These are phyloP conservation scores for Danio aesculapii DNA, from an alignment of 2,797 vertebrate species.

Conservation along the genomic window DNA sequence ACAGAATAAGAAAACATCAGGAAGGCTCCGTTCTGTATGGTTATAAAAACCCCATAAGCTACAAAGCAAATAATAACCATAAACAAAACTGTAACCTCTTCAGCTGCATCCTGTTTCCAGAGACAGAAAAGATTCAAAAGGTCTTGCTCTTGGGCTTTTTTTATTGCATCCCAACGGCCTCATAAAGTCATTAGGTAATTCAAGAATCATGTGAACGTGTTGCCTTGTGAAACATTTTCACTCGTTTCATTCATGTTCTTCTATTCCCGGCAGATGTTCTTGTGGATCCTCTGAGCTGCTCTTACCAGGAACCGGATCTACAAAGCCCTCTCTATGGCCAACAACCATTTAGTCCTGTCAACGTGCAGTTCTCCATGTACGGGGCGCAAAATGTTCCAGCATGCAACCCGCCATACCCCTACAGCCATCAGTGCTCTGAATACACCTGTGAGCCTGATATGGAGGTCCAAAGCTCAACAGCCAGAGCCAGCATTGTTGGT, in stretches of 20 bases:
- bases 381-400: slow-evolving; percentile 78
- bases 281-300: slow-evolving; percentile 87
- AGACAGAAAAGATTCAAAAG: slow-evolving; percentile 67
- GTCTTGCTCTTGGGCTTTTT: slow-evolving; percentile 60
- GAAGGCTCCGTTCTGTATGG: slow-evolving; percentile 51
- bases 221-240: slow-evolving; percentile 57
- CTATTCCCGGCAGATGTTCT: slow-evolving; percentile 82
- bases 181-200: slow-evolving; percentile 66
- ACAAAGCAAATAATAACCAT: slow-evolving; percentile 55
- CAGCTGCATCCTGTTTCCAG: slow-evolving; percentile 83
- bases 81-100: slow-evolving; percentile 66
- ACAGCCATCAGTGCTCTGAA: slow-evolving; percentile 78
- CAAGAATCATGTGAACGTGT: slow-evolving; percentile 63
- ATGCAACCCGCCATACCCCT: slow-evolving; percentile 79
- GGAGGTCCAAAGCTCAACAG: slow-evolving; percentile 55
- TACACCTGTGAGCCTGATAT: slow-evolving; percentile 76
- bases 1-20: slow-evolving; percentile 18
- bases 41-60: slow-evolving; percentile 54
- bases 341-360: slow-evolving; percentile 79
- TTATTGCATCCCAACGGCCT: slow-evolving; percentile 69
- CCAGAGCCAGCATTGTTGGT: slow-evolving; percentile 65
- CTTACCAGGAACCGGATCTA: slow-evolving; percentile 86
- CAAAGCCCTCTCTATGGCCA: slow-evolving; percentile 86
- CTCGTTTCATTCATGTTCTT: slow-evolving; percentile 28
- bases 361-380: slow-evolving; percentile 82